Evolutionary conservation across 2,888 invertebrate genomes (phyloP).

Genomic region (Polydrusus cervinus): DNA sequence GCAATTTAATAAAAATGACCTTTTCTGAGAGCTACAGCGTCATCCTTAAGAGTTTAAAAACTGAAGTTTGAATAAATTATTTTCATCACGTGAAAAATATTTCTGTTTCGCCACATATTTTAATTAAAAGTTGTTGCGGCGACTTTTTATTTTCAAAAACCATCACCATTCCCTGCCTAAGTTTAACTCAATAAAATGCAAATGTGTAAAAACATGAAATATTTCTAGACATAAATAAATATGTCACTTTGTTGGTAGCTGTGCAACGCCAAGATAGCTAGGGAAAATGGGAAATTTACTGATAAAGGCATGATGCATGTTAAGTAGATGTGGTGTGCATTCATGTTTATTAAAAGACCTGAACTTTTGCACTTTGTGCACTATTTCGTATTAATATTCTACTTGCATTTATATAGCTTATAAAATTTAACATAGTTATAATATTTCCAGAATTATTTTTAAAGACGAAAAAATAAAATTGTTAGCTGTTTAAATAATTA

Average conservation of each 20-base stretch:
- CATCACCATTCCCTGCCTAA: constrained; percentile 3
- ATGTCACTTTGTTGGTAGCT: constrained; percentile 26
- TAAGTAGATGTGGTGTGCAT: constrained; percentile 51
- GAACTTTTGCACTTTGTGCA: not conserved
- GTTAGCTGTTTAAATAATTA: no score
- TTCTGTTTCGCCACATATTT: constrained; percentile 7
- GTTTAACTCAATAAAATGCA: constrained; percentile 29
- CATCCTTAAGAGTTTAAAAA: not conserved
- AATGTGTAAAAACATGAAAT: constrained; percentile 30
- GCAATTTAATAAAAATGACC: no score
- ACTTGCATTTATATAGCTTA: not conserved
- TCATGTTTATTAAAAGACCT: constrained; percentile 18
- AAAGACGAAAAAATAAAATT: no score
- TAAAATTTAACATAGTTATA: not conserved
- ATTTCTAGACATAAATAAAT: constrained; percentile 31
- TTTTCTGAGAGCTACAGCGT: no score
- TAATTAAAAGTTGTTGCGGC: not conserved
- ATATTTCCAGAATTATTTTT: no score
- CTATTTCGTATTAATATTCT: not conserved
- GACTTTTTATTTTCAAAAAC: constrained; percentile 10
- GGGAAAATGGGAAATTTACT: constrained; percentile 51
- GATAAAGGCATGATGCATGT: constrained; percentile 58
- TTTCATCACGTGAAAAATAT: not conserved
- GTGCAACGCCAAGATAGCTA: constrained; percentile 29
- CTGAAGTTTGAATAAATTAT: not conserved